A percentile compares a stretch with the other conserved stretches of the same genome.
phyloP scores from a whole-genome alignment of 2,113 vertebrate genomes.

The Cricetomys ansorgei region DNA sequence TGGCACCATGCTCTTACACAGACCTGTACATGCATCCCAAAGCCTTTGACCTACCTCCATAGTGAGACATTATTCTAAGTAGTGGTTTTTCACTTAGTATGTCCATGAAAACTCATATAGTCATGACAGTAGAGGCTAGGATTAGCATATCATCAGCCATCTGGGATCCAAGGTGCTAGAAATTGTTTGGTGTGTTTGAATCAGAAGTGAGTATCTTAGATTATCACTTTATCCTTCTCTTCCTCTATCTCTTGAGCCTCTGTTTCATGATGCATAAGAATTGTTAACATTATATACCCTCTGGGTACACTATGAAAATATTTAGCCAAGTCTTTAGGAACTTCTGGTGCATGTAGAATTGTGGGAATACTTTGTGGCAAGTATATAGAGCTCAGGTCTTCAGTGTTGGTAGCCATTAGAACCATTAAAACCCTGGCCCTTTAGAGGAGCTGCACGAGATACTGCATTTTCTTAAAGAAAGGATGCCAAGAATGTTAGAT shows the following conservation, averaged over 20 bases:
- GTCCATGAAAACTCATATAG: not conserved
- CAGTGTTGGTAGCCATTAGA: not conserved
- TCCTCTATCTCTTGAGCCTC: not conserved
- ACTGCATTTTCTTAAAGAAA: not conserved
- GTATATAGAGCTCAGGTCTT: not conserved
- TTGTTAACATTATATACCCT: not conserved
- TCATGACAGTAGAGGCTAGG: not conserved
- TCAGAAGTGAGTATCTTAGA: not conserved
- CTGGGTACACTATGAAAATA: not conserved
- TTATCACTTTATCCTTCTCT: not conserved
- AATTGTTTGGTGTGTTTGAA: not conserved
- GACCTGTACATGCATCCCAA: not conserved
- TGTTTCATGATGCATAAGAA: not conserved
- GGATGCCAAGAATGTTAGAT: not conserved
- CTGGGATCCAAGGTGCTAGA: not conserved
- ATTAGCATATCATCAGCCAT: not conserved
- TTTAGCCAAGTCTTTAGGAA: slow-evolving; percentile 22
- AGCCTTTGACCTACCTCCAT: not conserved
- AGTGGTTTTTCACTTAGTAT: not conserved
- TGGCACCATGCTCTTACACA: slow-evolving; percentile 20
- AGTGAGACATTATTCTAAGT: not conserved
- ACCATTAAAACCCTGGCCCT: not conserved
- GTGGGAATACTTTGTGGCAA: not conserved
- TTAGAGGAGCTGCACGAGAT: not conserved
- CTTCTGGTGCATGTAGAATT: not conserved